phyloP scores from a whole-genome alignment of 2,113 vertebrate species.

The Echinops telfairi region DNA sequence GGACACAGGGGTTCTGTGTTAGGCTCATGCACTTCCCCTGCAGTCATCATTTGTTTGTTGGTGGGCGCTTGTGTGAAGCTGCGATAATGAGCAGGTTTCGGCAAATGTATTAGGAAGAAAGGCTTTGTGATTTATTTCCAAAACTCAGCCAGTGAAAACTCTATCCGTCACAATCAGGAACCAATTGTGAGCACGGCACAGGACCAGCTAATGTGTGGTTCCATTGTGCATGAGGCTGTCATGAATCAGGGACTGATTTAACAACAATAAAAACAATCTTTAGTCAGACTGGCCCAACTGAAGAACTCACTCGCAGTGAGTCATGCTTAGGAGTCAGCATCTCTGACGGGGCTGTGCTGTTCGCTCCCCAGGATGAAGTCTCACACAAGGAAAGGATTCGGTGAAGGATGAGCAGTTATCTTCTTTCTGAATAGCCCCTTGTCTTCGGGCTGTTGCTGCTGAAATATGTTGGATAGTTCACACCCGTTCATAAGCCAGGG shows the following conservation, averaged over 20 bases:
- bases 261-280: background rate
- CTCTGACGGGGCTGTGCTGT: background rate
- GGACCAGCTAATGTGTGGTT: background rate
- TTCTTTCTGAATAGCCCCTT: background rate
- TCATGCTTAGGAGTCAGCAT: background rate
- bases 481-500: slow-evolving; percentile 17
- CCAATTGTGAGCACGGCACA: background rate
- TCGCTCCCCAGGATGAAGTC: background rate
- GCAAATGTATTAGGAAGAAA: background rate
- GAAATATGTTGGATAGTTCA: slow-evolving; percentile 47
- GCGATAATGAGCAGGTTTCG: background rate
- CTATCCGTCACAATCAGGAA: background rate
- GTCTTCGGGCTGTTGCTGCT: background rate
- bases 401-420: background rate
- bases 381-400: background rate
- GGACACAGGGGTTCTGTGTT: background rate
- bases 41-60: background rate
- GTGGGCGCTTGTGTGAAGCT: background rate
- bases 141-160: background rate
- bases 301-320: background rate
- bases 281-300: background rate
- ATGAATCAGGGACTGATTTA: background rate
- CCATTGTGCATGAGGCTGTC: background rate
- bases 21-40: background rate
- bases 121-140: background rate